Evolutionary conservation across 2,797 vertebrate species (phyloP), one percentile per base, ranked within the genome.

Genomic region (Sandelia bainsii): DNA sequence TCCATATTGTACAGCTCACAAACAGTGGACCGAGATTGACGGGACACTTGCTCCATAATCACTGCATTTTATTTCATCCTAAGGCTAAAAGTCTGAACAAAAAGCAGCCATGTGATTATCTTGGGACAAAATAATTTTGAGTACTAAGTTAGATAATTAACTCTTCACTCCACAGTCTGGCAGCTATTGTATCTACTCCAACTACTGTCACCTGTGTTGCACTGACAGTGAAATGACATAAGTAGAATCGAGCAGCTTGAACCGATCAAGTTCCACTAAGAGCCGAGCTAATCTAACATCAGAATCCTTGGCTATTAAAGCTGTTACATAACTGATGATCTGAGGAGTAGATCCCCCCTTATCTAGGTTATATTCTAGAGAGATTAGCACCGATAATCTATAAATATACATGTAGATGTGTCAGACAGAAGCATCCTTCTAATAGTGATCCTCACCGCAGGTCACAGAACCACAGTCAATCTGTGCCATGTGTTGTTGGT

Each of bases 61-160:
- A 19, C 56, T 60, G 63, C 61, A 39, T 62, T 57, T 25, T 14
- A 44, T 45, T 57, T 51, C 27, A 75, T 49, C 57, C 78, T 74
- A 91, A 90, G 89, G 90, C 86, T 86, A 79, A 79, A 73, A 65
- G 81, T 79, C 60, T 79, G 6, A 14, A 74, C 34, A 62, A 69
- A 77, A 77, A 78, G 65, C 69, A 56, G 69, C 66, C 40, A 17
- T 27, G 25, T 68, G 68, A 75, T 69, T 69, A 46, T 45, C 60
- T 39, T 64, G 29, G 29, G 52, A 49, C 7, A 48, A 62, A 20
- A 54, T 44, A 4, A 49, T 49, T 62, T 39, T 53, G 13, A 64
- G 16, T 42, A 23, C 8, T 49, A 34, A 22, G 52, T 49, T 25
- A 27, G 17, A 59, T 9, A 40, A 8, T 44, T 19, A 10, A 39